Evolutionary conservation across 2,797 vertebrate species (phyloP), one percentile per base, ranked within the genome.

Genomic region (Mergus octosetaceus): DNA sequence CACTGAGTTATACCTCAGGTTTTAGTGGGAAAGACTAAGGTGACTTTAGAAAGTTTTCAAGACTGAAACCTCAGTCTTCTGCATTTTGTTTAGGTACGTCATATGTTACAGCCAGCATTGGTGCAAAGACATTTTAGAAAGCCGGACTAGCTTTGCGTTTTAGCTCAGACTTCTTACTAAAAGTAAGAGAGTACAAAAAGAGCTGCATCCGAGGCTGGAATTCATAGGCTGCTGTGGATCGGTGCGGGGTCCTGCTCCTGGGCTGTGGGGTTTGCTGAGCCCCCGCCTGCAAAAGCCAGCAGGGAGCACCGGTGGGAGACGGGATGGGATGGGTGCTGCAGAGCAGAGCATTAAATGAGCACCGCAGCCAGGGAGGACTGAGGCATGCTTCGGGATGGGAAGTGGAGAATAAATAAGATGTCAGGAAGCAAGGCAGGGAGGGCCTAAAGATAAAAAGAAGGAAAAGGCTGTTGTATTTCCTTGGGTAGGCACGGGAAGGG

Each of bases 361-460:
- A 11, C 17, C 0, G 2, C 22, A 51, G 34, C 32, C 13, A 39
- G 24, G 6, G 16, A 36, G 20, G 28, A n/a, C 1, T 1, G 13
- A 3, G 4, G 30, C 16, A 62, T 30, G 21, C 69, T 47, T 19
- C 0, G 1, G 34, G 32, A 39, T 36, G 53, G 34, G 39, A 61
- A 70, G 7, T 0, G 0, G 28, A 57, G 53, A 53, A 54, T 62
- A 47, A n/a, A 30, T 79, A 66, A 54, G 51, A 49, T 49, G 56
- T 62, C 32, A 27, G 14, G 60, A 65, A 73, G 24, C 38, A 53
- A 53, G 10, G 17, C 22, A 30, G 38, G 32, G 10, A 3, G 45
- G 30, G 17, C 10, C 21, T 68, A 13, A 38, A 62, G 10, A 36
- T 58, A 38, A 38, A 13, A 25, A 45, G 54, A 49, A 43, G 38